Conservation (phyloP, 2,888 invertebrate species). For the Amblyjoppa fuscipennis region DNA sequence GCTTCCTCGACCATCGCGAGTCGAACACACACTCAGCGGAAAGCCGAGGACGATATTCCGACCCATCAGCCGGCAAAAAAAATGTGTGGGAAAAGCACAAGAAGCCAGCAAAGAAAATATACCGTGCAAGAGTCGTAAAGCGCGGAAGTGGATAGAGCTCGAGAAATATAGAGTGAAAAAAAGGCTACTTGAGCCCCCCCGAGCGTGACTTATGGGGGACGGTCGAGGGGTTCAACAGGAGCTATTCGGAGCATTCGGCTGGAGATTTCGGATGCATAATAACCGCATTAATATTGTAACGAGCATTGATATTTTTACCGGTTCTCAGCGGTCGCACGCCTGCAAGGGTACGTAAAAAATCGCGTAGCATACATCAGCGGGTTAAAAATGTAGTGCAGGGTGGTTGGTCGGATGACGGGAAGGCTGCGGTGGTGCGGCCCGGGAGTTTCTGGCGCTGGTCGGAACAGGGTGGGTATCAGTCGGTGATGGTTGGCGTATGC, state of each 20-base stretch:
- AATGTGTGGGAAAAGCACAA: constrained; percentile 13
- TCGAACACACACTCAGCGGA: not conserved
- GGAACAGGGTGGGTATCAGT: not conserved
- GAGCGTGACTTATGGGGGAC: constrained; percentile 43
- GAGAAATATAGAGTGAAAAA: constrained; percentile 48
- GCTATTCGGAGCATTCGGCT: constrained; percentile 67
- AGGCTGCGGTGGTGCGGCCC: not conserved
- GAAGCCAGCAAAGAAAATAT: constrained; percentile 23
- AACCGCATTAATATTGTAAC: constrained; percentile 78
- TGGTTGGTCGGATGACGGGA: not conserved
- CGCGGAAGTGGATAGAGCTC: constrained; percentile 36
- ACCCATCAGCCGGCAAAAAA: not conserved
- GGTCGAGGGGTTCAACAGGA: constrained; percentile 39
- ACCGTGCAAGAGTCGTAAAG: not conserved
- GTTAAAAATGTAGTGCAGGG: constrained; percentile 20
- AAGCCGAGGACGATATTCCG: not conserved
- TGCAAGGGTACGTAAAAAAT: constrained; percentile 33
- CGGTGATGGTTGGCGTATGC: not conserved
- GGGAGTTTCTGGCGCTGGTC: constrained; percentile 6
- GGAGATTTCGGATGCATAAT: constrained; percentile 72
- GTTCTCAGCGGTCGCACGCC: not conserved
- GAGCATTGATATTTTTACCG: constrained; percentile 68
- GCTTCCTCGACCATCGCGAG: not conserved
- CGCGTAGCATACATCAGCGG: constrained; percentile 28
- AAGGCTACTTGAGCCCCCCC: constrained; percentile 28